phyloP scores from a whole-genome alignment of 2,888 invertebrate genomes.

The Pachydiplax longipennis region DNA sequence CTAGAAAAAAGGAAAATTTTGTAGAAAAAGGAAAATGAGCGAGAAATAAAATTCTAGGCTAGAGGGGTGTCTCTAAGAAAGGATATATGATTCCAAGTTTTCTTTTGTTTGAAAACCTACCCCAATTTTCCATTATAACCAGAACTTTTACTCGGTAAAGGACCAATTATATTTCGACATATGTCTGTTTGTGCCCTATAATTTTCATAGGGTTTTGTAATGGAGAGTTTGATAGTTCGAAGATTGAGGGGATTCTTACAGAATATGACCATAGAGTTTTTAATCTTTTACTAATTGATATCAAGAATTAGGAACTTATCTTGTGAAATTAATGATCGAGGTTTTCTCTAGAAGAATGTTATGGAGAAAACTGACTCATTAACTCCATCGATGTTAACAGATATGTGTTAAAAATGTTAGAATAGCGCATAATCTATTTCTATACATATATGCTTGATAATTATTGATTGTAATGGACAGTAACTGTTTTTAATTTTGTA shows the following conservation, averaged over 20 bases:
- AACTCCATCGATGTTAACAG: not conserved
- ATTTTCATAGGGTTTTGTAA: constrained; percentile 16
- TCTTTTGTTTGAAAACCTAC: not conserved
- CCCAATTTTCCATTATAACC: not conserved
- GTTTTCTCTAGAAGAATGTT: not conserved
- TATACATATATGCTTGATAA: not conserved
- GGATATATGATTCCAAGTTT: not conserved
- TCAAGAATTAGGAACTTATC: not conserved
- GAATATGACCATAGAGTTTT: not conserved
- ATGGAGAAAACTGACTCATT: not conserved
- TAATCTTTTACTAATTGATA: constrained; percentile 17
- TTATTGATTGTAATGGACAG: not conserved
- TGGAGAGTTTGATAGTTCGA: not conserved
- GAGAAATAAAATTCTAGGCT: not conserved
- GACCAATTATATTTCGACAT: constrained; percentile 23
- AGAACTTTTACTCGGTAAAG: constrained; percentile 5
- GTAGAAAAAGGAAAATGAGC: not conserved
- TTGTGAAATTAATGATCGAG: not conserved
- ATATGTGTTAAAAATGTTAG: not conserved
- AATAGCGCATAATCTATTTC: constrained; percentile 1
- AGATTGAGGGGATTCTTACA: not conserved
- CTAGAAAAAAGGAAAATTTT: not conserved
- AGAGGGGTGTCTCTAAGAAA: not conserved
- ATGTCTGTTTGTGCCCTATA: not conserved
- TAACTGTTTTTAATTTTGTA: not conserved